Conservation (phyloP, 2,888 invertebrate genomes). For the Leptinotarsa tumamoca region DNA sequence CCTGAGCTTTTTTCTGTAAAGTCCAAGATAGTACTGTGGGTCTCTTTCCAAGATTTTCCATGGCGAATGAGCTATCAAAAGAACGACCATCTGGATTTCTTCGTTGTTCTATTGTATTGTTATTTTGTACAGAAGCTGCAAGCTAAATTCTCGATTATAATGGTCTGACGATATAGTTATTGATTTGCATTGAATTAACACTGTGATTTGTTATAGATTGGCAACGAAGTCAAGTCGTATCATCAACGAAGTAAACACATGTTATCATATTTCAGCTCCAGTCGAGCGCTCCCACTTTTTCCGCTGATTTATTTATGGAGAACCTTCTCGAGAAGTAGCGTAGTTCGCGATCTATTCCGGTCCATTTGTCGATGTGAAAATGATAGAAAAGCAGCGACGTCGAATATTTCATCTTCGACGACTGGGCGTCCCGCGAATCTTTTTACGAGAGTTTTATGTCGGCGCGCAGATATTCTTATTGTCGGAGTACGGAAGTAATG, state of each 20-base stretch:
- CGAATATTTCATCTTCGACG: conserved; percentile 63
- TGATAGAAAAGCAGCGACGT: conserved; percentile 56
- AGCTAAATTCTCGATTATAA: too few species aligned
- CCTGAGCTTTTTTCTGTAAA: too few species aligned
- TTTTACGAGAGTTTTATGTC: conserved; percentile 64
- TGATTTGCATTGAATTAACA: too few species aligned
- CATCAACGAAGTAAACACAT: not conserved
- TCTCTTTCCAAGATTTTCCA: too few species aligned
- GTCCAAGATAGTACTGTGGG: too few species aligned
- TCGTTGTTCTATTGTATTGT: too few species aligned
- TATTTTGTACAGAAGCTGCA: too few species aligned
- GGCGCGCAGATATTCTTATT: conserved; percentile 60
- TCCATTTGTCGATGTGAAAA: conserved; percentile 61
- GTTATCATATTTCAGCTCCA: conserved; percentile 10
- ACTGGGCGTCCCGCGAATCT: conserved; percentile 60
- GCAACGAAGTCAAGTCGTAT: not conserved
- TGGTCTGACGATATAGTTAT: too few species aligned
- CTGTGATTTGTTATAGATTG: too few species aligned
- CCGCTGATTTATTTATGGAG: conserved; percentile 33
- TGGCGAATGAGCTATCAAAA: too few species aligned
- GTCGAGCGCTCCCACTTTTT: conserved; percentile 1
- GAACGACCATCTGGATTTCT: too few species aligned
- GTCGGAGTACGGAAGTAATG: conserved; percentile 63
- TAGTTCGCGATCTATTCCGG: conserved; percentile 57
- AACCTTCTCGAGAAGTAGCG: conserved; percentile 27